phyloP scores from a whole-genome alignment of 2,888 invertebrate genomes.

The Ochropacha duplaris region DNA sequence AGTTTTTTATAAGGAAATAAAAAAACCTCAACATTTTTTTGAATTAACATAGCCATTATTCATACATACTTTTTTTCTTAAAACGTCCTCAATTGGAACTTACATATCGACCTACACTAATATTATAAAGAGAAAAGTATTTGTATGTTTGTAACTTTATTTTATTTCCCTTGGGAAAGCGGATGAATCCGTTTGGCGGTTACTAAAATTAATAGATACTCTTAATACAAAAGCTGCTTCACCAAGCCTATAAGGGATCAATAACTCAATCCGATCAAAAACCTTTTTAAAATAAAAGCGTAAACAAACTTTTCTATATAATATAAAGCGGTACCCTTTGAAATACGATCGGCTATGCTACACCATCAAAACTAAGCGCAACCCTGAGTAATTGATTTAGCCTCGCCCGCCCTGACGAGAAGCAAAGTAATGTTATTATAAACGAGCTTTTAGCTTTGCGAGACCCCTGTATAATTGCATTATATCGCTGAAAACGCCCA shows the following conservation, averaged over 20 bases:
- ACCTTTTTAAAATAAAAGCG: not conserved
- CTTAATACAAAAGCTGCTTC: not conserved
- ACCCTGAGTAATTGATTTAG: constrained; percentile 58
- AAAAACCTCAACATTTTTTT: too few species aligned
- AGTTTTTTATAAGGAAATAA: too few species aligned
- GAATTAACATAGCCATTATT: too few species aligned
- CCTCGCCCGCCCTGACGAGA: constrained; percentile 45
- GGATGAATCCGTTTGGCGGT: too few species aligned
- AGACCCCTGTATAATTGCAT: constrained; percentile 51
- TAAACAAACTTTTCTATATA: constrained; percentile 6
- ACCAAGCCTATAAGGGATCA: not conserved
- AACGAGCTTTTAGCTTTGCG: constrained; percentile 60
- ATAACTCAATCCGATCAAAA: not conserved
- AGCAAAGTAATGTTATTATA: constrained; percentile 63
- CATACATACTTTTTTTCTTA: too few species aligned
- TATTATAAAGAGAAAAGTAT: too few species aligned
- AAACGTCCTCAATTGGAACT: too few species aligned
- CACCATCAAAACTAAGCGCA: constrained; percentile 38
- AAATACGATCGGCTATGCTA: constrained; percentile 36
- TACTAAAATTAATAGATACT: not conserved
- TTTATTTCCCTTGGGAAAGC: too few species aligned
- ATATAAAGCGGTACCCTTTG: constrained; percentile 33
- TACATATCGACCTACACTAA: too few species aligned
- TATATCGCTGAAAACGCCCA: constrained; percentile 45
- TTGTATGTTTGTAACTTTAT: too few species aligned